phyloP scores from a whole-genome alignment of 1,140 invertebrate genomes.

The Pseudomyrmex sp. region DNA sequence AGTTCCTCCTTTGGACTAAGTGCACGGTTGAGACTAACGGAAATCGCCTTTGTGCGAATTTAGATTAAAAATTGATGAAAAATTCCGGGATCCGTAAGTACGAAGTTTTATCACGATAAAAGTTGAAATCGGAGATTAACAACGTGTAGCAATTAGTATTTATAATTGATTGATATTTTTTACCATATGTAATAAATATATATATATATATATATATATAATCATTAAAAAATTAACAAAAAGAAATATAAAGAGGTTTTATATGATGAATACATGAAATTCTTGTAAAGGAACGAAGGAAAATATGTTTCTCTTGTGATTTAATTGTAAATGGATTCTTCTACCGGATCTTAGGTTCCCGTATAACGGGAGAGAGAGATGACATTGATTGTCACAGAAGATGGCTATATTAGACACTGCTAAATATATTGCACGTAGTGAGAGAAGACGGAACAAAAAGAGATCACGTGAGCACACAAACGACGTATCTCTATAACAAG shows the following conservation, averaged over 20 bases:
- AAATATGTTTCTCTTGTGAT: too few species aligned
- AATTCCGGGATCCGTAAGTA: too few species aligned
- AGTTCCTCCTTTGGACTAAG: slow-evolving; percentile 23
- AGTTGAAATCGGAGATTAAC: background rate
- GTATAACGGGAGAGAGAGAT: background rate
- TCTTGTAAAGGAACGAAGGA: background rate
- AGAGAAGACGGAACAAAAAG: slow-evolving; percentile 55
- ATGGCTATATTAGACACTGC: background rate
- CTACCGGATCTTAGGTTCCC: too few species aligned
- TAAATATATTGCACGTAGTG: slow-evolving; percentile 67
- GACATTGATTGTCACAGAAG: background rate
- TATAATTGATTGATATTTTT: too few species aligned
- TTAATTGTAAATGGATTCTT: too few species aligned
- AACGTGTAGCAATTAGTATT: too few species aligned
- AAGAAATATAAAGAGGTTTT: background rate
- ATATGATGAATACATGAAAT: background rate
- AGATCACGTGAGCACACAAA: slow-evolving; percentile 60
- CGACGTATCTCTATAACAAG: slow-evolving; percentile 76
- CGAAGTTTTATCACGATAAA: background rate
- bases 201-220: background rate
- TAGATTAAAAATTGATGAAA: background rate
- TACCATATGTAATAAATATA: too few species aligned
- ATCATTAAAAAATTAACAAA: background rate
- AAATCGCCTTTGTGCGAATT: slow-evolving; percentile 10
- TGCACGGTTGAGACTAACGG: slow-evolving; percentile 26